Base-by-base conservation (phyloP, 2,888 invertebrate genomes). In the Parasteatoda lunata region DNA sequence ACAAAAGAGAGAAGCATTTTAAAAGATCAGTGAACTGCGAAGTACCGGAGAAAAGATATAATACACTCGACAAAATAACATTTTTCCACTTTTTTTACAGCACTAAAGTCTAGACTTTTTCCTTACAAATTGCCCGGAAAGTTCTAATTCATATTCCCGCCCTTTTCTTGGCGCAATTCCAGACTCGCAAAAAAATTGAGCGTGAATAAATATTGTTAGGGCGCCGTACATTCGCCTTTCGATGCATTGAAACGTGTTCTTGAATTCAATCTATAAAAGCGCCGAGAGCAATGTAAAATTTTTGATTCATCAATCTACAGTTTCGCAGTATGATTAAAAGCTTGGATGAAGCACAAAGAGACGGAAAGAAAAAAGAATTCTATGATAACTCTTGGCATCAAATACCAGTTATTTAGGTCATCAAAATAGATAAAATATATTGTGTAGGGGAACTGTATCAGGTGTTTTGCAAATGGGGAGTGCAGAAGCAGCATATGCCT, bases 101-200 rank as follows among this genome's bases (percentile, higher is more conserved):
- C 68, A 52, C 66, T 11, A 54, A 54, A 69, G 77, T 77, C 77
- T 77, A 77, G 77, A 77, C 69, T 45, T 69, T 47, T 13, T 13
- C 52, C 72, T 45, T 45, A 11, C 9, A 52, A 47, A 47, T 13
- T n/a, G 51, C 72, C 72, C 9, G 47, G 69, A 54, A 69, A 77
- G 8, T 54, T 52, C 54, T 5, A 68, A 68, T 51, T 51, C 68
- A 45, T 15, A 59, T 69, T 69, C 66, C 69, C 69, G 54, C 65
- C 73, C 45, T 76, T 48, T 76, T 15, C n/a, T 68, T 70, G 77
- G 59, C n/a, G 3, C 5, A n/a, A 69, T 47, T 77, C 77, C 69
- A 69, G n/a, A 4, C 68, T 13, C 9, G 59, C 9, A 59, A 13
- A 11, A 54, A 13, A 4, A 13, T 59, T 59, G 4, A 59, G 7